phyloP scores from a whole-genome alignment of 2,888 invertebrate species.

The Encarsia formosa region DNA sequence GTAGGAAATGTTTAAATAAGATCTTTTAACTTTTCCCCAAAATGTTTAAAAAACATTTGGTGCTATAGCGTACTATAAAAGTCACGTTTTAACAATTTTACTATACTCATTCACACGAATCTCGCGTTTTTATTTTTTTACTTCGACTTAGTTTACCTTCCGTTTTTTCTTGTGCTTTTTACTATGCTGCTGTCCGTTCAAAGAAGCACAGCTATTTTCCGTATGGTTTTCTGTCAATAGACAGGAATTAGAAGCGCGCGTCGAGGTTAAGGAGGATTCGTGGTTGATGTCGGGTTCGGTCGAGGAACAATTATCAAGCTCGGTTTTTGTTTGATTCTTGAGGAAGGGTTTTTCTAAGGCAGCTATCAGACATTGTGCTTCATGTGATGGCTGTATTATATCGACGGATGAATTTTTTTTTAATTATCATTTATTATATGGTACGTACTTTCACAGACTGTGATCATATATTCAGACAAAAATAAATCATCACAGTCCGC shows the following conservation, averaged over 20 bases:
- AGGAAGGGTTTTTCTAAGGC: slow-evolving; percentile 43
- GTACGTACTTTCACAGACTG: slow-evolving; percentile 12
- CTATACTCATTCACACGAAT: slow-evolving; percentile 15
- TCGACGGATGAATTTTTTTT: slow-evolving; percentile 23
- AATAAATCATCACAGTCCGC: slow-evolving; percentile 13
- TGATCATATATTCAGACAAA: slow-evolving; percentile 5
- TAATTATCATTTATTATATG: slow-evolving; percentile 18
- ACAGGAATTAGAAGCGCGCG: slow-evolving; percentile 44
- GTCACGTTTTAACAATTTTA: no score
- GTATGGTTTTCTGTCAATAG: slow-evolving; percentile 41
- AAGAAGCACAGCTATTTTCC: slow-evolving; percentile 44
- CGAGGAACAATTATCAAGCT: slow-evolving; percentile 42
- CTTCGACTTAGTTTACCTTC: slow-evolving; percentile 43
- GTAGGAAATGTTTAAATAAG: not conserved
- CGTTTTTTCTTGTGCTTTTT: slow-evolving; percentile 49
- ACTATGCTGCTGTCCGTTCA: slow-evolving; percentile 45
- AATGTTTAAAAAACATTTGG: not conserved
- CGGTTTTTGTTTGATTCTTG: slow-evolving; percentile 43
- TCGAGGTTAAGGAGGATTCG: slow-evolving; percentile 42
- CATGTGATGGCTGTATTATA: slow-evolving; percentile 38
- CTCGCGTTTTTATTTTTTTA: slow-evolving; percentile 12
- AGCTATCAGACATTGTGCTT: slow-evolving; percentile 42
- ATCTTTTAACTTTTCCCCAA: not conserved
- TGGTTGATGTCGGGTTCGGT: slow-evolving; percentile 36
- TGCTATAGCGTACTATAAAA: no score